phyloP scores from a whole-genome alignment of 2,888 invertebrate genomes.

The Adineta ricciae region DNA sequence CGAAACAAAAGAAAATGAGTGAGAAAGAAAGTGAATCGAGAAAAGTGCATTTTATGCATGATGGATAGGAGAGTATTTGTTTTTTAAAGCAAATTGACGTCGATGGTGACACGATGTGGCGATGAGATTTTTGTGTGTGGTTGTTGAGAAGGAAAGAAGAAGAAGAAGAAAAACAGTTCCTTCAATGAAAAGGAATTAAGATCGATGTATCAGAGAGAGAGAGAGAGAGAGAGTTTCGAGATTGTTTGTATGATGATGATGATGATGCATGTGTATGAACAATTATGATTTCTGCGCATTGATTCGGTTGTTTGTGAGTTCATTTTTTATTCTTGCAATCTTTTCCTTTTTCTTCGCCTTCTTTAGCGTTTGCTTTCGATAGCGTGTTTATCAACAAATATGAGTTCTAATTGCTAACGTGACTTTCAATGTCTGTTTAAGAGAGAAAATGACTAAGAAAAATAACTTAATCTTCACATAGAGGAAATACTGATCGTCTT shows the following conservation, averaged over 20 bases:
- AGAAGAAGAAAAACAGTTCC: neutral
- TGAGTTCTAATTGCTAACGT: neutral
- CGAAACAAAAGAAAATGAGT: neutral
- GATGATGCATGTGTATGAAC: neutral
- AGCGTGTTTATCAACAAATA: neutral
- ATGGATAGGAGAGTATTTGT: conserved; percentile 9
- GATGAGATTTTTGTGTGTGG: neutral
- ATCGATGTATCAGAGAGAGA: neutral
- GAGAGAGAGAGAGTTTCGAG: too few species aligned
- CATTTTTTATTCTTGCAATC: neutral
- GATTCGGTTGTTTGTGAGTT: neutral
- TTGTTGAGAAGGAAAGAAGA: neutral
- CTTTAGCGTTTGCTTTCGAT: neutral
- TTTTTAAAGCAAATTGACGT: neutral
- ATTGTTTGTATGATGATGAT: neutral
- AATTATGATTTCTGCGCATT: neutral
- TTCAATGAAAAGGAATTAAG: neutral
- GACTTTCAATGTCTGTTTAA: neutral
- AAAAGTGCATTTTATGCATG: neutral
- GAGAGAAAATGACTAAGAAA: neutral
- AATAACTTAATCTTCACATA: neutral
- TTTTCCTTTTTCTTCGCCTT: neutral
- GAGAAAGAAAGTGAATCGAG: neutral
- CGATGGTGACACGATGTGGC: neutral
- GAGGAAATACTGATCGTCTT: neutral